These are phyloP conservation scores for Morinoia aosen DNA, from an alignment of 2,888 invertebrate genomes.

Conservation along the genomic window DNA sequence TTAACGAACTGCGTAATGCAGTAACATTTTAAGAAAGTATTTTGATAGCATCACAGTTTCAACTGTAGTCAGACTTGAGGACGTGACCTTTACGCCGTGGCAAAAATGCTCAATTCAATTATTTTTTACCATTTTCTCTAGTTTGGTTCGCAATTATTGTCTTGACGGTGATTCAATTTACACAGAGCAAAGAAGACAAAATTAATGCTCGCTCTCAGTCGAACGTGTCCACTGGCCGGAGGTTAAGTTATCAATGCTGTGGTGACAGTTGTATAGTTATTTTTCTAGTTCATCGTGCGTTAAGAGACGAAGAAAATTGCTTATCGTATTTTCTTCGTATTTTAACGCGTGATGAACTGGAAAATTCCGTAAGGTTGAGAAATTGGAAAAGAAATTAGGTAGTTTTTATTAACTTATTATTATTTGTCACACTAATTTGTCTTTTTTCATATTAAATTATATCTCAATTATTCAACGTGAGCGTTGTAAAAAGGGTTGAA, in stretches of 20 bases:
- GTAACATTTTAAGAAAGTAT: neutral
- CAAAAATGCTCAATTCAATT: neutral
- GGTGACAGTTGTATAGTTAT: too few relatives aligned
- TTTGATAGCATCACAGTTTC: neutral
- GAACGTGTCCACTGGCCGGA: neutral
- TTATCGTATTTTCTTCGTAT: too few relatives aligned
- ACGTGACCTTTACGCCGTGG: neutral
- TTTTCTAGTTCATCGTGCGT: too few relatives aligned
- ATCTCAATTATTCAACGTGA: too few relatives aligned
- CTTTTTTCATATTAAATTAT: too few relatives aligned
- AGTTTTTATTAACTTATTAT: too few relatives aligned
- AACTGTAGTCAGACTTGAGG: neutral
- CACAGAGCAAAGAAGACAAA: neutral
- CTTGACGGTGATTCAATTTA: neutral
- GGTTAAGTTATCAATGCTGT: neutral
- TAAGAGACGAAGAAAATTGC: too few relatives aligned
- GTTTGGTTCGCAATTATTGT: neutral
- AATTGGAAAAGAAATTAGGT: too few relatives aligned
- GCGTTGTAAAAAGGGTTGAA: too few relatives aligned
- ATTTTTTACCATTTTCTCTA: neutral
- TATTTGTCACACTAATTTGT: too few relatives aligned
- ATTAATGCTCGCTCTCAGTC: neutral
- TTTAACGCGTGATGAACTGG: too few relatives aligned
- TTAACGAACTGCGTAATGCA: neutral
- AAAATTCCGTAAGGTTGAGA: too few relatives aligned